Percentiles rank a stretch among this genome's conserved stretches.
These are phyloP conservation scores for Plecturocebus donacophilus DNA, from an alignment of 2,113 vertebrate genomes.

Conservation along the genomic window DNA sequence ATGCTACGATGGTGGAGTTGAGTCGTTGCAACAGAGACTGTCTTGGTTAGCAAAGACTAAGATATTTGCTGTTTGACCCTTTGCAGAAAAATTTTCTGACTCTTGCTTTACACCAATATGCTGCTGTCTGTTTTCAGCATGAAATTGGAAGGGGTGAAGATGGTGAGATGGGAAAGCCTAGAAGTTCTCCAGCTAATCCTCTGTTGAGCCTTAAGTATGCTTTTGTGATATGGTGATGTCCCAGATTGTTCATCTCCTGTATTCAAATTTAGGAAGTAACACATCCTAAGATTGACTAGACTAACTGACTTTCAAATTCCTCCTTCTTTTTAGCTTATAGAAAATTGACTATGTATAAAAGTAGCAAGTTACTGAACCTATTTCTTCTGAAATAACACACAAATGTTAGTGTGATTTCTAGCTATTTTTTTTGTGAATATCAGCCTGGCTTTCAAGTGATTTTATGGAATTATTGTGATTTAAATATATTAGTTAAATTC, in stretches of 20 bases:
- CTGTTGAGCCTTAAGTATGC: not conserved
- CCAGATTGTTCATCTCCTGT: not conserved
- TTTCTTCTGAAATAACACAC: constrained; percentile 17
- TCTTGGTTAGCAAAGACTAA: not conserved
- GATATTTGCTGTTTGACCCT: not conserved
- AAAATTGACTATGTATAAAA: constrained; percentile 37
- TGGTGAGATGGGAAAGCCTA: not conserved
- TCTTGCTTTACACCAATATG: not conserved
- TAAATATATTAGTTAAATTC: constrained; percentile 37
- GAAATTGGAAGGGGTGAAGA: not conserved
- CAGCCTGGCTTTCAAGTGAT: not conserved
- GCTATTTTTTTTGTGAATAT: constrained; percentile 22
- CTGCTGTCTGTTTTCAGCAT: not conserved
- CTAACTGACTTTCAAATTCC: constrained; percentile 39
- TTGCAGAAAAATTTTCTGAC: not conserved
- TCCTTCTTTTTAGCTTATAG: not conserved
- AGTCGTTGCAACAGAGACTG: not conserved
- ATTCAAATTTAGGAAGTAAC: constrained; percentile 24
- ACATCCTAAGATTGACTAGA: not conserved
- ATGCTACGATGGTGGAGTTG: not conserved
- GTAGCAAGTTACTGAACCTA: constrained; percentile 20
- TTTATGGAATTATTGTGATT: constrained; percentile 37
- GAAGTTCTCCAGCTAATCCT: not conserved
- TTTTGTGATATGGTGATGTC: not conserved
- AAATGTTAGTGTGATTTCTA: not conserved